phyloP scores from a whole-genome alignment of 1,140 invertebrate species.

The Heliconius congener region DNA sequence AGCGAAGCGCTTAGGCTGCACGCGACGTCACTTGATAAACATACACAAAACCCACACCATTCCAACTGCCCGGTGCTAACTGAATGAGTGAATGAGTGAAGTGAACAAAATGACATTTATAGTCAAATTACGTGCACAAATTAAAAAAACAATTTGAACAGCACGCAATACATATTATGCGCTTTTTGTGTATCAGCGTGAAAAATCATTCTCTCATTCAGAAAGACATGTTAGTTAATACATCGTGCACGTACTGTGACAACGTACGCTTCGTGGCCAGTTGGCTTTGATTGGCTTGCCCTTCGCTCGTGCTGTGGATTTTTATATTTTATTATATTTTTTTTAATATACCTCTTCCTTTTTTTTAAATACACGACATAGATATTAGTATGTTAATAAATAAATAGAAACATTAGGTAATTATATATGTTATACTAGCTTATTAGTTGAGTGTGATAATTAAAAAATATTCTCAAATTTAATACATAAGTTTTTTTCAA shows the following conservation, averaged over 20 bases:
- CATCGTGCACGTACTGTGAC: conserved; percentile 73
- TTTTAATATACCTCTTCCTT: background rate
- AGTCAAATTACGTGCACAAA: conserved; percentile 4
- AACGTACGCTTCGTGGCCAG: conserved; percentile 68
- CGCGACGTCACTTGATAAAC: conserved; percentile 62
- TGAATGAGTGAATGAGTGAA: conserved; percentile 56
- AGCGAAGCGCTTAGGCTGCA: conserved; percentile 67
- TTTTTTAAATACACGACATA: background rate
- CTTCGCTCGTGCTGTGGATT: conserved; percentile 72
- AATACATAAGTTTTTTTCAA: background rate
- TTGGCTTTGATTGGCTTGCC: conserved; percentile 59
- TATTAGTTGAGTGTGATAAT: background rate
- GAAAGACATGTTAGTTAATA: conserved; percentile 57
- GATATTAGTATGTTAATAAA: background rate
- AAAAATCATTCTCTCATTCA: conserved; percentile 54
- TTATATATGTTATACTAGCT: background rate
- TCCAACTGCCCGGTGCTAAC: conserved; percentile 40
- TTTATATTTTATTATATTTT: conserved; percentile 24
- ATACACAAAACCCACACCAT: conserved; percentile 67
- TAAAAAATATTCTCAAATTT: background rate
- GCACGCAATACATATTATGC: background rate
- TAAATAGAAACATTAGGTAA: background rate
- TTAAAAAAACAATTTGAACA: background rate
- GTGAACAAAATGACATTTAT: conserved; percentile 5
- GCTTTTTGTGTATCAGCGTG: background rate